Evolutionary conservation across 1,140 invertebrate species (phyloP).

Genomic region (Plutomurus gul): DNA sequence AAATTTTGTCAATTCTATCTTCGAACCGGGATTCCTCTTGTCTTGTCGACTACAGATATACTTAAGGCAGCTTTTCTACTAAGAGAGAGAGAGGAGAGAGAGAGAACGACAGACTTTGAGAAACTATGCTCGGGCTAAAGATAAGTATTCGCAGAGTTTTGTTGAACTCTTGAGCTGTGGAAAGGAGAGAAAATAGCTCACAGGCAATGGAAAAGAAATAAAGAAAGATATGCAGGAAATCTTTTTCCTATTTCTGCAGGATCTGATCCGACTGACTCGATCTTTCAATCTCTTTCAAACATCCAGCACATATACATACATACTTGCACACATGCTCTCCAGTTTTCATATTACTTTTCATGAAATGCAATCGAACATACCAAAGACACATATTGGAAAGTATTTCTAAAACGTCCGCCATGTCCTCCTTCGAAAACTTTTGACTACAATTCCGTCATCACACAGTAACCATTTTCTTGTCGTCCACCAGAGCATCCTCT

Average conservation of each 20-base stretch:
- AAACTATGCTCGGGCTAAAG: not conserved
- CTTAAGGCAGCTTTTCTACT: not conserved
- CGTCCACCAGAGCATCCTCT: no score
- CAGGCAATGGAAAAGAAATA: slow-evolving; percentile 18
- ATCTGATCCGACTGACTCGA: slow-evolving; percentile 8
- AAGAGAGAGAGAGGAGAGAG: not conserved
- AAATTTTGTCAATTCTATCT: slow-evolving; percentile 35
- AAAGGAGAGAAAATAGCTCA: slow-evolving; percentile 9
- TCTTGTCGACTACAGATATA: slow-evolving; percentile 1
- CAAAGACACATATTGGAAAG: not conserved
- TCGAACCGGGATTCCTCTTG: slow-evolving; percentile 20
- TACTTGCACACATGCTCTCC: not conserved
- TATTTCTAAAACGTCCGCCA: not conserved
- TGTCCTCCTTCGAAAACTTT: no score
- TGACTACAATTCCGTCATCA: no score
- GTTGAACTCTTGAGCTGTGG: slow-evolving; percentile 11
- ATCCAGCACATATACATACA: not conserved
- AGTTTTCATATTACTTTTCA: slow-evolving; percentile 26
- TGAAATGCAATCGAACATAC: not conserved
- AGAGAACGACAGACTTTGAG: not conserved
- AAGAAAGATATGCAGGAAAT: slow-evolving; percentile 25
- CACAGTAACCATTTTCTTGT: no score
- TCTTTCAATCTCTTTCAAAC: slow-evolving; percentile 24
- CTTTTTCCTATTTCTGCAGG: not conserved
- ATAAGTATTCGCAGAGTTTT: slow-evolving; percentile 1